Conservation (phyloP, 2,113 vertebrate genomes). For the Gasterosteus nipponicus region DNA sequence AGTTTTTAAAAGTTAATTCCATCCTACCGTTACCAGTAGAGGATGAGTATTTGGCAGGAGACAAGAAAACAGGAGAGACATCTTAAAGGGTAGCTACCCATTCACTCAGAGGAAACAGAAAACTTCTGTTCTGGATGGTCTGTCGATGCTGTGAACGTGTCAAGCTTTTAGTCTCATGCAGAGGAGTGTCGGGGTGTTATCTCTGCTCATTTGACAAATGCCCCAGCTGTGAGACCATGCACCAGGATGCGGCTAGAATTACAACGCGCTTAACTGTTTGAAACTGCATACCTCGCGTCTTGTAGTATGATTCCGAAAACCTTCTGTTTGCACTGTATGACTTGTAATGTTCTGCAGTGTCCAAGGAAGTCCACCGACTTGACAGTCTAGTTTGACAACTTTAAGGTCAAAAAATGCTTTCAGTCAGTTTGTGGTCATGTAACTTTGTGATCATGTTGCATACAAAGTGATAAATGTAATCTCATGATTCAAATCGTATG, state of each 20-base stretch:
- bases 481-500: neutral
- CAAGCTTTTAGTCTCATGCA: neutral
- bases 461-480: neutral
- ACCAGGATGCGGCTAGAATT: neutral
- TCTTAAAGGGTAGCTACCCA: neutral
- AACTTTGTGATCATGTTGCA: neutral
- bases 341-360: neutral
- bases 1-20: neutral
- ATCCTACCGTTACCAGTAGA: neutral
- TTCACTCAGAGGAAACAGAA: neutral
- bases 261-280: neutral
- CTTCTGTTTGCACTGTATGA: neutral
- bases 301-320: neutral
- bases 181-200: slow-evolving; percentile 19
- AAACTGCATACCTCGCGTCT: neutral
- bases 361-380: slow-evolving; percentile 19
- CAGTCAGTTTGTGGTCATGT: neutral
- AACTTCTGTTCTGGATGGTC: neutral
- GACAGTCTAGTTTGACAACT: slow-evolving; percentile 11
- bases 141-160: neutral
- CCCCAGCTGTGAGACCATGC: neutral
- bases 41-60: neutral
- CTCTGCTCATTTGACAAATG: neutral
- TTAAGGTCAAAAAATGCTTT: neutral
- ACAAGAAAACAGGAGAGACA: neutral